A percentile compares a stretch with the other conserved stretches of the same genome.
These are phyloP conservation scores for Prochilodus magdalenae DNA, from an alignment of 2,113 vertebrate genomes.

Conservation along the genomic window DNA sequence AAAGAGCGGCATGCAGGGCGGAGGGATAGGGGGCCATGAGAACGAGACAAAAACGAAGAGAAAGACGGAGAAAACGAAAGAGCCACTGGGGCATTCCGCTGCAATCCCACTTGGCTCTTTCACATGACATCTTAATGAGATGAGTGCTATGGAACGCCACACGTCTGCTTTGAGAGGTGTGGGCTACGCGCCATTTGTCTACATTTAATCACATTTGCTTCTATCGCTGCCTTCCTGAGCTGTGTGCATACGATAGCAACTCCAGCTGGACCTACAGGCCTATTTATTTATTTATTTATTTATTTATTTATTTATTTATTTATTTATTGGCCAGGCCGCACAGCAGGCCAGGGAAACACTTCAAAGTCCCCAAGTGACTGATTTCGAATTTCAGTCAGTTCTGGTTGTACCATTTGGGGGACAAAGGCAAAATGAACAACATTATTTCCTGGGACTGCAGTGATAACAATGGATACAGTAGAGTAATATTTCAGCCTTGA, in stretches of 20 bases:
- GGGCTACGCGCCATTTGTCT: slow-evolving; percentile 34
- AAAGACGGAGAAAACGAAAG: slow-evolving; percentile 38
- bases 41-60: slow-evolving; percentile 4
- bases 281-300: no score
- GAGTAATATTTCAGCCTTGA: background rate
- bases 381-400: background rate
- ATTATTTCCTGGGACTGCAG: background rate
- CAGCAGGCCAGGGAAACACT: background rate
- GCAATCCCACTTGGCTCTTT: slow-evolving; percentile 69
- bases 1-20: slow-evolving; percentile 64
- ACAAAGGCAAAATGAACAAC: background rate
- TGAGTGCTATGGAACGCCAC: slow-evolving; percentile 58
- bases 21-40: background rate
- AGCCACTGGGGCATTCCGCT: slow-evolving; percentile 70
- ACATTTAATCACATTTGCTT: slow-evolving; percentile 22
- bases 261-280: background rate
- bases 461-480: background rate
- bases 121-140: slow-evolving; percentile 79
- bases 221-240: background rate
- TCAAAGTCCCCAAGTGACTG: background rate
- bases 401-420: background rate
- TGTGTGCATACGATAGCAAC: background rate
- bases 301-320: background rate
- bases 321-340: background rate
- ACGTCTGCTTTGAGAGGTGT: slow-evolving; percentile 56